Base-by-base conservation (phyloP, 53 echinoderm and acorn worm species). In the Mesocentrotus franciscanus region DNA sequence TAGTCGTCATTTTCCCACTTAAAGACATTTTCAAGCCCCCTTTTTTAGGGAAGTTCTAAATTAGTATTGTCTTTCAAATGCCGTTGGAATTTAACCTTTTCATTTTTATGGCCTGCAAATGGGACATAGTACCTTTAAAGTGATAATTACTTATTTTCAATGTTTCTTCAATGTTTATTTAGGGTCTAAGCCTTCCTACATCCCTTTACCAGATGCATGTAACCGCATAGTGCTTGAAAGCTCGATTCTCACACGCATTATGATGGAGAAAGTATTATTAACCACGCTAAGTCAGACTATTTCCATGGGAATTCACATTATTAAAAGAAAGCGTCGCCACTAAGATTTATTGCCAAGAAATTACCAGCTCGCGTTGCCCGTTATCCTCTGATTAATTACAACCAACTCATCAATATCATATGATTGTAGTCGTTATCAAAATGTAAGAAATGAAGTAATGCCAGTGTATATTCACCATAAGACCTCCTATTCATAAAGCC, bases 281-380 rank as follows among this genome's bases (percentile, higher is more conserved):
- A 20, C 81, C 32, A 20, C 1, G 42, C 6, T 18, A 18, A 14
- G 17, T 39, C 81, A 16, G 81, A 42, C 42, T 81, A 36, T 36
- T 20, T 81, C 42, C 81, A 81, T 81, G 81, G 81, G 81, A 81
- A 81, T 81, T 81, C 17, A 81, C 36, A 81, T 81, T 81, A 81
- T 81, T 81, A 81, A 81, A 81, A 81, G 42, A 81, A 81, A 39
- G 18, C 81, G 42, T 36, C 81, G 81, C 81, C 81, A 20, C 81
- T 1, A 81, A 39, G 81, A 81, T 81, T 81, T 81, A 81, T 81
- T 81, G 81, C 36, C 36, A 81, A 81, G 42, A 42, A 79, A 81
- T 42, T 36, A 39, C 18, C 29, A 42, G 42, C 42, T 81, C 42
- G 39, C 6, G 30, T 5, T 39, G 81, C 9, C 81, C 20, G 42